Conservation (phyloP, 2,888 invertebrate genomes). For the Hemaris fuciformis region DNA sequence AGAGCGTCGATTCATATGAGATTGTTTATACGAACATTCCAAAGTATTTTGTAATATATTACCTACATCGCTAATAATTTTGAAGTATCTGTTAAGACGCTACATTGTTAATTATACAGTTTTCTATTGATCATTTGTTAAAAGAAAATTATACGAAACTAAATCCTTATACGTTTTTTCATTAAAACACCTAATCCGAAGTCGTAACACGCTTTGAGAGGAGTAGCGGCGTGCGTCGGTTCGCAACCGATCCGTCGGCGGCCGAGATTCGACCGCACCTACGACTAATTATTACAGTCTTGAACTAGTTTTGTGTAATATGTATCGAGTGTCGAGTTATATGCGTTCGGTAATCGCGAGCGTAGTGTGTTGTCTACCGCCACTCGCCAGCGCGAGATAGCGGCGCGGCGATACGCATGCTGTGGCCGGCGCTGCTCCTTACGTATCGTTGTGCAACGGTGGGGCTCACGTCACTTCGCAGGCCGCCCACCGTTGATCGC, state of each 20-base stretch:
- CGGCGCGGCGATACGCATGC: not conserved
- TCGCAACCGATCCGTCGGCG: conserved; percentile 3
- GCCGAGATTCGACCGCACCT: conserved; percentile 34
- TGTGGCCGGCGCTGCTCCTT: not conserved
- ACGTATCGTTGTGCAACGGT: conserved; percentile 4
- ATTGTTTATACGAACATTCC: conserved; percentile 80
- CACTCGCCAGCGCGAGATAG: not conserved
- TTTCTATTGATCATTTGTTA: conserved; percentile 83
- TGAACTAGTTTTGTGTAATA: conserved; percentile 62
- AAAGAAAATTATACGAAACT: conserved; percentile 82
- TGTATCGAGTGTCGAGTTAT: conserved; percentile 3
- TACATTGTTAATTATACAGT: conserved; percentile 82
- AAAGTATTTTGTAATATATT: conserved; percentile 81
- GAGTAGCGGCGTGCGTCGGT: conserved; percentile 15
- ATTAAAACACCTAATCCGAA: conserved; percentile 29
- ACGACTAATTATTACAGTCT: conserved; percentile 68
- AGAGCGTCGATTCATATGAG: conserved; percentile 71
- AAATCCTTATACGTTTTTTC: conserved; percentile 75
- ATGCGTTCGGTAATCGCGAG: conserved; percentile 27
- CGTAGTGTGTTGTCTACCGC: not conserved
- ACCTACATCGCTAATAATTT: conserved; percentile 80
- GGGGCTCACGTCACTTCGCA: conserved; percentile 35
- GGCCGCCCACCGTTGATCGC: conserved; percentile 42
- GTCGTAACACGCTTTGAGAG: conserved; percentile 17
- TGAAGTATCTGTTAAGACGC: conserved; percentile 80